phyloP scores from a whole-genome alignment of 2,797 vertebrate species.

The Balearica regulorum region DNA sequence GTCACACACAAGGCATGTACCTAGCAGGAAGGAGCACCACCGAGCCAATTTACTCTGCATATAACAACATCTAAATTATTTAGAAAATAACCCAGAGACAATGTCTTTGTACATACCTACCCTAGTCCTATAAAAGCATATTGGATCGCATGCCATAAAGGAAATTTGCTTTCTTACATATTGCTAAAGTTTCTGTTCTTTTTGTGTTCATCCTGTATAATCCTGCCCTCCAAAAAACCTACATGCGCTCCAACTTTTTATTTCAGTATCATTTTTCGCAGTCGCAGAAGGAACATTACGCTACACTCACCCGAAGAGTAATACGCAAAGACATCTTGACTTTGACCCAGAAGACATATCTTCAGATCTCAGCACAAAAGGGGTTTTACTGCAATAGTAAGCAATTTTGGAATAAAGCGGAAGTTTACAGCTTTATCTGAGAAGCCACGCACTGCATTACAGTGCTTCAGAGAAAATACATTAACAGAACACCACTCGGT shows the following conservation, averaged over 20 bases:
- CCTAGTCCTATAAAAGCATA: background rate
- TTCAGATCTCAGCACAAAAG: background rate
- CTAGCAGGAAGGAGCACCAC: background rate
- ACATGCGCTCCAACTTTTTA: background rate
- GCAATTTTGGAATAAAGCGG: background rate
- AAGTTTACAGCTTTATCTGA: background rate
- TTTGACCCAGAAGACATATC: background rate
- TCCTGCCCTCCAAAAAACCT: background rate
- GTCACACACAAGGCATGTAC: background rate
- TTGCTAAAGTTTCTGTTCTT: background rate
- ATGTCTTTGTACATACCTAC: background rate
- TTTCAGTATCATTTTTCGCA: background rate
- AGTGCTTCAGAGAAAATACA: background rate
- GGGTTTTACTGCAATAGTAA: background rate
- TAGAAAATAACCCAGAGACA: background rate
- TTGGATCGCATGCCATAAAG: background rate
- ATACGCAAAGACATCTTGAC: background rate
- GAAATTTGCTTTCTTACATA: background rate
- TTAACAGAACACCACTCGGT: fast-evolving
- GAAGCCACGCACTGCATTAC: background rate
- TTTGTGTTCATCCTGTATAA: background rate
- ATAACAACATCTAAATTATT: background rate
- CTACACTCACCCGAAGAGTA: background rate
- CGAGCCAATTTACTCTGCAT: background rate
- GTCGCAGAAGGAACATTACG: fast-evolving